Conservation (phyloP, 2,113 vertebrate species). For the Condylura cristata region DNA sequence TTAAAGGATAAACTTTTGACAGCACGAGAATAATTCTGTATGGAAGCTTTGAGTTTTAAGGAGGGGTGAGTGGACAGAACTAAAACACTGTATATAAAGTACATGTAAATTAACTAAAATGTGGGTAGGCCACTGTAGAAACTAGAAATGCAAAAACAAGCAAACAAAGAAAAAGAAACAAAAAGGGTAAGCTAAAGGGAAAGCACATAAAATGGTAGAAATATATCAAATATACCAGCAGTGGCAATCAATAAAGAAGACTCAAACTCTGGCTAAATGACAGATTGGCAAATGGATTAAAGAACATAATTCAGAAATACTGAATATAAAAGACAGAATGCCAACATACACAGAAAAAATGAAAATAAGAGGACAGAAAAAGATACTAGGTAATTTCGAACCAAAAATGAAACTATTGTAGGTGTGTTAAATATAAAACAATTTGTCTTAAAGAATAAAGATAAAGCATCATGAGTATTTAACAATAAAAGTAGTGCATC, state of each 20-base stretch:
- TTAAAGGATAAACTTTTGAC: constrained; percentile 23
- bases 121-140: neutral
- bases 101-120: neutral
- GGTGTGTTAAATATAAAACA: neutral
- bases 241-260: neutral
- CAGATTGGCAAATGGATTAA: neutral
- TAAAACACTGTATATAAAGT: neutral
- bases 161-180: neutral
- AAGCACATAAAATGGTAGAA: neutral
- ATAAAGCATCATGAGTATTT: neutral
- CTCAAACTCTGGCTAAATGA: constrained; percentile 6
- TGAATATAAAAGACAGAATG: neutral
- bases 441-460: neutral
- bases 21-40: constrained; percentile 35
- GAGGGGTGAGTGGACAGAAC: neutral
- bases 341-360: neutral
- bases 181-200: neutral
- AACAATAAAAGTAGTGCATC: neutral
- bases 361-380: neutral
- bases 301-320: neutral
- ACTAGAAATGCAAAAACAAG: constrained; percentile 17
- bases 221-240: constrained; percentile 16
- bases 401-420: neutral
- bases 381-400: neutral
- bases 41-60: neutral